These are phyloP conservation scores for Phaenicophaeus curvirostris DNA, from an alignment of 2,797 vertebrate genomes.

Conservation along the genomic window DNA sequence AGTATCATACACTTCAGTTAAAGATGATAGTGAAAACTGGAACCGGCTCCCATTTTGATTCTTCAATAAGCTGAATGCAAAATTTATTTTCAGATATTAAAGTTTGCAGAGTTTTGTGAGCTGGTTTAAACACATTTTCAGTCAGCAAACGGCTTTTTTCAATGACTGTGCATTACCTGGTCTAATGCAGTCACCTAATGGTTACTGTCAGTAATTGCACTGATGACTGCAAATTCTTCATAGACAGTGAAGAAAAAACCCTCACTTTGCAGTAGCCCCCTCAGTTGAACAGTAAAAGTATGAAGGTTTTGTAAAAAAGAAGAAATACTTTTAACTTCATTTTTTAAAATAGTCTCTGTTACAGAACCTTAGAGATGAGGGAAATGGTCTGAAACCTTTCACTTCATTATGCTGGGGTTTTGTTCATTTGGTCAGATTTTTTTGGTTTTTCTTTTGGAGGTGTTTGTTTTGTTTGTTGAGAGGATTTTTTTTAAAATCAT, in stretches of 20 bases:
- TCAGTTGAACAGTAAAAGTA: neutral
- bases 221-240: neutral
- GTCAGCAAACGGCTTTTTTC: neutral
- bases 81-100: neutral
- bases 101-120: neutral
- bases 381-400: neutral
- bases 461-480: neutral
- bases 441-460: neutral
- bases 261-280: neutral
- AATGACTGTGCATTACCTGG: conserved; percentile 60
- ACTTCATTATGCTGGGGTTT: accelerated
- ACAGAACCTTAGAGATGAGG: neutral
- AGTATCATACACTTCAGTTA: accelerated
- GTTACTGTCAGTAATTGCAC: conserved; percentile 60
- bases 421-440: neutral
- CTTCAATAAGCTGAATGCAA: neutral
- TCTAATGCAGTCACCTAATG: conserved; percentile 83
- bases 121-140: neutral
- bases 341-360: neutral
- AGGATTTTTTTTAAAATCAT: neutral
- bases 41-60: neutral
- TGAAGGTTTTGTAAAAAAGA: neutral
- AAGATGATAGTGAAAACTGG: accelerated
- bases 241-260: neutral
- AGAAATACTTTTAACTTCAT: accelerated